A percentile compares a stretch with the other conserved stretches of the same genome.
phyloP scores from a whole-genome alignment of 1,140 invertebrate genomes.

The Hirudo medicinalis region DNA sequence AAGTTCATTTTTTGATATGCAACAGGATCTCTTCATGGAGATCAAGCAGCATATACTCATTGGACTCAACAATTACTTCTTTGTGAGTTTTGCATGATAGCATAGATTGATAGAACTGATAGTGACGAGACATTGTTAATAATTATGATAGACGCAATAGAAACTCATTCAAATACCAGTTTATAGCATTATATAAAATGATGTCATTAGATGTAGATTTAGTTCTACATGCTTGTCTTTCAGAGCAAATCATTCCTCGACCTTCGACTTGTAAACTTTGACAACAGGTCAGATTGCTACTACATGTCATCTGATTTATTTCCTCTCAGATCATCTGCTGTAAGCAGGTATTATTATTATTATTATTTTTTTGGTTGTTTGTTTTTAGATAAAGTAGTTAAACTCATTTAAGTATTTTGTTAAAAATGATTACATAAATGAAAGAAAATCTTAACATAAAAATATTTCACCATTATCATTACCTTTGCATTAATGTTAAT shows the following conservation, averaged over 20 bases:
- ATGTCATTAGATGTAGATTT: not conserved
- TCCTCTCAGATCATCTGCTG: constrained; percentile 4
- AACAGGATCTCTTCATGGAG: constrained; percentile 5
- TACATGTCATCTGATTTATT: constrained; percentile 1
- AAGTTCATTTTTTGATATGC: constrained; percentile 4
- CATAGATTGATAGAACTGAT: not conserved
- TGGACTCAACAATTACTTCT: constrained; percentile 4
- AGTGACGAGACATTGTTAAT: not conserved
- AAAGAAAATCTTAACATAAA: too few species aligned
- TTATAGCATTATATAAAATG: not conserved
- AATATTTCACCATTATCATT: not conserved
- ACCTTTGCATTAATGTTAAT: not conserved
- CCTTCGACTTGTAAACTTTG: not conserved
- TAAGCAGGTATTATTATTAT: not conserved
- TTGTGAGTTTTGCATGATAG: not conserved
- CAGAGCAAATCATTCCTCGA: constrained; percentile 7
- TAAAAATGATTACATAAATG: not conserved
- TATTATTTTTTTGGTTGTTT: not conserved
- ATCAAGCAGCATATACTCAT: not conserved
- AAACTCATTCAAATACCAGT: not conserved
- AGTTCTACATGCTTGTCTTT: not conserved
- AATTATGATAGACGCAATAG: not conserved
- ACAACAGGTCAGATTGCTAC: not conserved
- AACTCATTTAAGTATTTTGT: not conserved
- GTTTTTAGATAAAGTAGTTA: not conserved